Conservation (phyloP, 2,797 vertebrate species). For the Luscinia luscinia region DNA sequence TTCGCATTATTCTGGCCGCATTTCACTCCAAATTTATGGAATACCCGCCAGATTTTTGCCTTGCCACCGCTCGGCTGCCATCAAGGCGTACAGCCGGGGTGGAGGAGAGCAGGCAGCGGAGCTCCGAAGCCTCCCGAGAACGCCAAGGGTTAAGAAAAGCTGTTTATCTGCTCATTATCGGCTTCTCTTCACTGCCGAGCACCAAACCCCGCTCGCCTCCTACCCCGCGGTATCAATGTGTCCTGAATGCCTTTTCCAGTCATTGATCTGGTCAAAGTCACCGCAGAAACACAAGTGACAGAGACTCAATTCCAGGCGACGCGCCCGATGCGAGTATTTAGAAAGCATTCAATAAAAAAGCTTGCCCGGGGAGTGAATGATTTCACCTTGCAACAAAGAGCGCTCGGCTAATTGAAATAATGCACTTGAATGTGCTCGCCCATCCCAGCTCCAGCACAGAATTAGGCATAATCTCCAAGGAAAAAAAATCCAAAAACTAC, state of each 20-base stretch:
- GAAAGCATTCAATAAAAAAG: conserved; percentile 50
- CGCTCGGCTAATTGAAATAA: conserved; percentile 29
- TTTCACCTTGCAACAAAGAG: conserved; percentile 46
- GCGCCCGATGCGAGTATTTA: conserved; percentile 36
- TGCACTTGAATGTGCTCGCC: not conserved
- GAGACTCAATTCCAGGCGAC: conserved; percentile 51
- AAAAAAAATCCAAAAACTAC: not conserved
- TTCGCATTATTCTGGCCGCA: not conserved
- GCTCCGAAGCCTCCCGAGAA: not conserved
- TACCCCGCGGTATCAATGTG: not conserved
- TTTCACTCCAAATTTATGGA: not conserved
- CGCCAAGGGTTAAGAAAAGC: conserved; percentile 50
- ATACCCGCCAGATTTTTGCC: not conserved
- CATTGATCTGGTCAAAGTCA: conserved; percentile 69
- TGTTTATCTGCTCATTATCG: conserved; percentile 19
- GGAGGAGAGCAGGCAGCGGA: not conserved
- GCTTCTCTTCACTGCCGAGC: not conserved
- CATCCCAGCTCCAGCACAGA: not conserved
- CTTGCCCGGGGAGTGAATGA: conserved; percentile 22
- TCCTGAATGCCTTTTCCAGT: conserved; percentile 54
- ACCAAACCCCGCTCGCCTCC: not conserved
- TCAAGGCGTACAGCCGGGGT: not conserved
- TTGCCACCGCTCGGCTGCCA: not conserved
- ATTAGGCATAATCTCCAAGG: not conserved
- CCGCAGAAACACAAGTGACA: conserved; percentile 57